Percentiles rank a stretch among this genome's conserved stretches.
phyloP scores from a whole-genome alignment of 1,140 invertebrate genomes.

The Papilio aristodemus region DNA sequence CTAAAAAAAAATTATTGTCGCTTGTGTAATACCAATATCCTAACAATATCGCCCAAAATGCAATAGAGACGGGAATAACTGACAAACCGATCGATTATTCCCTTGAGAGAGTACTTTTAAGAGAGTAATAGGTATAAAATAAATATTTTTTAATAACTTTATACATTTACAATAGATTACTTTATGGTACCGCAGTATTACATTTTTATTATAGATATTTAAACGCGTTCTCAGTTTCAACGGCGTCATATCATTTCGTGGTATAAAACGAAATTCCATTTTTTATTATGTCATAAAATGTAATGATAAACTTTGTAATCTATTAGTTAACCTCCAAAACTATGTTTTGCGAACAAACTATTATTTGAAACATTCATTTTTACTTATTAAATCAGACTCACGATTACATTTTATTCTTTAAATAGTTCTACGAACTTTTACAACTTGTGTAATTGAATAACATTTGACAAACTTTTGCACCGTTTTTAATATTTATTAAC shows the following conservation, averaged over 20 bases:
- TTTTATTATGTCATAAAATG: slow-evolving; percentile 15
- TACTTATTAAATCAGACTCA: neutral
- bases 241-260: neutral
- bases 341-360: neutral
- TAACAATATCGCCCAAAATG: too few species aligned
- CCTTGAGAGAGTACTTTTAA: too few species aligned
- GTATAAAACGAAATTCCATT: slow-evolving; percentile 11
- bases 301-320: slow-evolving; percentile 10
- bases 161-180: neutral
- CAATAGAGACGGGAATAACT: too few species aligned
- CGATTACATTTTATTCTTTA: too few species aligned
- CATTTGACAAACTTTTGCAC: too few species aligned
- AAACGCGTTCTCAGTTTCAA: neutral
- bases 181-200: neutral
- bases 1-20: too few species aligned
- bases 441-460: too few species aligned
- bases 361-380: neutral
- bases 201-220: neutral
- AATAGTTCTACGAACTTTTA: too few species aligned
- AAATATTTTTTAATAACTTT: neutral
- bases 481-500: too few species aligned
- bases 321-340: neutral
- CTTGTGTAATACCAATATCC: too few species aligned
- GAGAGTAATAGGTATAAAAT: neutral
- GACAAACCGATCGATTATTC: too few species aligned